phyloP scores from a whole-genome alignment of 2,888 invertebrate species.

The Catocala nupta region DNA sequence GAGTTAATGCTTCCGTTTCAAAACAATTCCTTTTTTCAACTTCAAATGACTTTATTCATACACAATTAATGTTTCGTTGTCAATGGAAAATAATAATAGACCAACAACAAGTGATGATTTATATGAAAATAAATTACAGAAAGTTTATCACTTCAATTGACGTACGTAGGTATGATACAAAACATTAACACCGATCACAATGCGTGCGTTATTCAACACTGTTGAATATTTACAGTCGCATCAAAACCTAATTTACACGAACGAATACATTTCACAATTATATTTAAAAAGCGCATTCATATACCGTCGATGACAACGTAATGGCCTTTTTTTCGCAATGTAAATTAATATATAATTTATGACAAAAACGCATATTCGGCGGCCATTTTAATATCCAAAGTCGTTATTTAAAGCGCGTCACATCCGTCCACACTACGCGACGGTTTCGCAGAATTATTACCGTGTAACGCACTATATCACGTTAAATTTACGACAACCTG shows the following conservation, averaged over 20 bases:
- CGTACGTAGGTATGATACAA: background rate
- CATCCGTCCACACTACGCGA: conserved; percentile 84
- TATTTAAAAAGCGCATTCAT: conserved; percentile 42
- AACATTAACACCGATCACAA: conserved; percentile 11
- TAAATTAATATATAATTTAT: conserved; percentile 61
- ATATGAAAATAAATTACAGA: conserved; percentile 19
- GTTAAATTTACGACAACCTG: conserved; percentile 86
- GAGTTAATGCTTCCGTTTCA: too few species aligned
- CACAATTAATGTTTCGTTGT: too few species aligned
- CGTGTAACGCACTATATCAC: conserved; percentile 86
- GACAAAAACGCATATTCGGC: conserved; percentile 66
- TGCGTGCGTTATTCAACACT: conserved; percentile 26
- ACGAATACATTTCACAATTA: conserved; percentile 31
- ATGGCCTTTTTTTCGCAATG: conserved; percentile 46
- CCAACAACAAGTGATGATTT: conserved; percentile 4
- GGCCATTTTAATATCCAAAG: conserved; percentile 82
- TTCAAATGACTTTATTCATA: too few species aligned
- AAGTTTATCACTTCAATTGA: conserved; percentile 21
- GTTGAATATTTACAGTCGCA: conserved; percentile 28
- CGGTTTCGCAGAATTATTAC: conserved; percentile 83
- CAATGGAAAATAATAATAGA: conserved; percentile 1
- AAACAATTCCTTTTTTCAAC: too few species aligned
- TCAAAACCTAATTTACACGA: conserved; percentile 34
- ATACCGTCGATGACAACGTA: conserved; percentile 44
- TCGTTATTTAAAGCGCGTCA: conserved; percentile 85